Percentiles rank a stretch among this genome's conserved stretches.
Evolutionary conservation across 2,797 vertebrate species (phyloP).

Genomic region (Mastacembelus armatus): DNA sequence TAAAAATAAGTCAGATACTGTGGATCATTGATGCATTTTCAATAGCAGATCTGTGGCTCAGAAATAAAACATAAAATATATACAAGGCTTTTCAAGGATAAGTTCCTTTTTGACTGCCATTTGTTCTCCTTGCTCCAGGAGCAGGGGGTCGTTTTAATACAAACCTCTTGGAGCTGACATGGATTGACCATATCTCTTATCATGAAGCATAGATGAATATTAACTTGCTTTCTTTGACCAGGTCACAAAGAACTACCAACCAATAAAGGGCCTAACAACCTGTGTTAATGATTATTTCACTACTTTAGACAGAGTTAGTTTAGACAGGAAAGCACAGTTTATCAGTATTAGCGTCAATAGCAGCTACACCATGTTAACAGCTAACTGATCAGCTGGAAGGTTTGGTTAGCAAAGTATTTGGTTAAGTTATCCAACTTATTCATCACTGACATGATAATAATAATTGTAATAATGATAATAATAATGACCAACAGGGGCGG

Average conservation of each 20-base stretch:
- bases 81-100: neutral
- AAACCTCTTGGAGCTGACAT: neutral
- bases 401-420: too few species aligned
- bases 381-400: neutral
- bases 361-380: neutral
- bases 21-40: too few species aligned
- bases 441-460: conserved; percentile 4
- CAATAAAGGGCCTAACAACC: neutral
- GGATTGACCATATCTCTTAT: too few species aligned
- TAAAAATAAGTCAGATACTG: too few species aligned
- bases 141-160: neutral
- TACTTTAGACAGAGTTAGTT: too few species aligned
- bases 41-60: too few species aligned
- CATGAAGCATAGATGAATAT: too few species aligned
- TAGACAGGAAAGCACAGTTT: neutral
- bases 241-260: neutral
- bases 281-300: neutral
- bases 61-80: too few species aligned
- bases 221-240: too few species aligned
- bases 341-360: too few species aligned
- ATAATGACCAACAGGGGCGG: conserved; percentile 26
- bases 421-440: too few species aligned
- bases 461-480: conserved; percentile 8
- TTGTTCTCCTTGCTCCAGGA: neutral
- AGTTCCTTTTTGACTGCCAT: neutral